Base-by-base conservation (phyloP, 2,113 vertebrate species). In the Thryonomys swinderianus region DNA sequence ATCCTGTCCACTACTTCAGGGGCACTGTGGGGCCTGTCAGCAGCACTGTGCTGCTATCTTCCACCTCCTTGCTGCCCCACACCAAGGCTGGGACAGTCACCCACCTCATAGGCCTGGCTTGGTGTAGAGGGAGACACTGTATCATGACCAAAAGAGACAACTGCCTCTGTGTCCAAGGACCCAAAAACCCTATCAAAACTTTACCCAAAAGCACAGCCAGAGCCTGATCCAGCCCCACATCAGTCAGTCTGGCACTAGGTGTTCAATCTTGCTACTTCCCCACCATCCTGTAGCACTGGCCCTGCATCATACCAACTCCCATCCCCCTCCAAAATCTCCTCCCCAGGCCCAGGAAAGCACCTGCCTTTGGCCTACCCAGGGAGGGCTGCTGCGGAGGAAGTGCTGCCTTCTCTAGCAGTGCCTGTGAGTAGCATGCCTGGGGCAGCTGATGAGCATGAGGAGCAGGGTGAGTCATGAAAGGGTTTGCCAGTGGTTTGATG, bases 171-270 rank as follows among this genome's bases (percentile, higher is more conserved):
- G 30, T 66, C 78, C 53, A 13, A 55, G 25, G 42, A 37, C 16
- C 57, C 55, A 7, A n/a, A 73, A 27, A n/a, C 40, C 55, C 34
- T 32, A 40, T 11, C 40, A 13, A 16, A 16, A 45, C n/a, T 37
- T n/a, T 48, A 37, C 48, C n/a, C 18, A 11, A 83, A 64, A 37
- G 34, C 37, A 34, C 40, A 80, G 6, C 3, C 40, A 45, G 51
- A 12, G 16, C 84, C 9, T 20, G 14, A 23, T 55, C 12, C 59
- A 17, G n/a, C 20, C 79, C 17, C 7, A 4, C 2, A 16, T 27
- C 25, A 40, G 55, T 25, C 5, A 12, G 42, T 57, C 6, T 7
- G 27, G 27, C 17, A 30, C 0, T 0, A 5, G n/a, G 27, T 55
- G 3, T 40, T 23, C 20, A 23, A 25, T 53, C 78, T 34, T 2